Evolutionary conservation across 2,888 invertebrate species (phyloP).

Genomic region (Phalera bucephala): DNA sequence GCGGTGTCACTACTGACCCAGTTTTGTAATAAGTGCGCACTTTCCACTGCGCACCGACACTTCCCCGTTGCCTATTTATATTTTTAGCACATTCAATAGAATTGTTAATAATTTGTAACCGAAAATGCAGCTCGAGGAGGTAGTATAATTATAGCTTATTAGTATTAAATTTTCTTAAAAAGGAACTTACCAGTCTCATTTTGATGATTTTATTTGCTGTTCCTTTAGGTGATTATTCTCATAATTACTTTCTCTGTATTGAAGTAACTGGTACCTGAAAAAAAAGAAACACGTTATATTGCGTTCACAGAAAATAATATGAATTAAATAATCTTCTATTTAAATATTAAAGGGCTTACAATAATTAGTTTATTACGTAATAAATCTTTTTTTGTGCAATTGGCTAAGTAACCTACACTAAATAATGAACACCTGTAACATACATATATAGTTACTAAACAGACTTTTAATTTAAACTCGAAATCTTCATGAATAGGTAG

Average conservation of each 20-base stretch:
- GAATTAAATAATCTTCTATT: too few relatives aligned
- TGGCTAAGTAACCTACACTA: too few relatives aligned
- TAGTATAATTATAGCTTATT: background rate
- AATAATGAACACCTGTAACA: too few relatives aligned
- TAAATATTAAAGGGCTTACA: too few relatives aligned
- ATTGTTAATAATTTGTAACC: constrained; percentile 16
- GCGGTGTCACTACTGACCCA: constrained; percentile 81
- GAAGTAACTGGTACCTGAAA: constrained; percentile 60
- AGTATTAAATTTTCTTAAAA: background rate
- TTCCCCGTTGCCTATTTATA: constrained; percentile 69
- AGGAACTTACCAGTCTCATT: constrained; percentile 73
- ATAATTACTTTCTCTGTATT: constrained; percentile 43
- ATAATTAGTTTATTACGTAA: too few relatives aligned
- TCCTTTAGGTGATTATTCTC: constrained; percentile 39
- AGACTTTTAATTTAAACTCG: too few relatives aligned
- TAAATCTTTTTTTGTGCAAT: constrained; percentile 4
- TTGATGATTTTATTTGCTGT: constrained; percentile 42
- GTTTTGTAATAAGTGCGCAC: constrained; percentile 78
- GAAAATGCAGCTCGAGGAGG: too few relatives aligned
- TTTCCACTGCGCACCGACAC: constrained; percentile 75
- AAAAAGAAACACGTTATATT: constrained; percentile 35
- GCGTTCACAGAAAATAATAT: too few relatives aligned
- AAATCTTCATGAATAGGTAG: too few relatives aligned
- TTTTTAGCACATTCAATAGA: constrained; percentile 50
- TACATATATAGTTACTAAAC: too few relatives aligned